Conservation (phyloP, 1,140 invertebrate genomes). For the Drosophila nigrodunni region DNA sequence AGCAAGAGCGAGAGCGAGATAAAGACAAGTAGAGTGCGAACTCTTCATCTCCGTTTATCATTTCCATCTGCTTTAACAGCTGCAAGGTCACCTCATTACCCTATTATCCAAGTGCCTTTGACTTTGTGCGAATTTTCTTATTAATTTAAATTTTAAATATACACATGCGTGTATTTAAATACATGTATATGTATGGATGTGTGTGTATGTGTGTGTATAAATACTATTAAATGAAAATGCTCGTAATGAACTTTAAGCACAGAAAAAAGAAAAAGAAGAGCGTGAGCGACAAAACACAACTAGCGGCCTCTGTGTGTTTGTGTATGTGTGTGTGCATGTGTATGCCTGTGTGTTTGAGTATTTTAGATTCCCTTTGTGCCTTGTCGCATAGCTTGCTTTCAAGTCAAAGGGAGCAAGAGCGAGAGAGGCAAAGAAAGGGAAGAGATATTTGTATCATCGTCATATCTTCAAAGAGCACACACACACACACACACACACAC, state of each 20-base stretch:
- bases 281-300: background rate
- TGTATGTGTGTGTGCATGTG: slow-evolving; percentile 8
- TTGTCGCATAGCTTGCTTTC: slow-evolving; percentile 19
- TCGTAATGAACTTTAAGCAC: too few species aligned
- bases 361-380: slow-evolving; percentile 18
- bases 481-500: slow-evolving; percentile 15
- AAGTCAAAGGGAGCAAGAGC: background rate
- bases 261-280: too few species aligned
- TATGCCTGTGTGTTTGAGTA: slow-evolving; percentile 3
- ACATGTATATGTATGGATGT: background rate
- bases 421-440: background rate
- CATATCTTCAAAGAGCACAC: slow-evolving; percentile 39
- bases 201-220: slow-evolving; percentile 5
- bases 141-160: slow-evolving; percentile 2
- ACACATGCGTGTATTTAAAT: too few species aligned
- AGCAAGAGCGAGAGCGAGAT: background rate
- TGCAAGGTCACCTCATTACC: slow-evolving; percentile 7
- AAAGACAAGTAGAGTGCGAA: background rate
- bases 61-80: background rate
- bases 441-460: slow-evolving; percentile 14
- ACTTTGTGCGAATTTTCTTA: background rate
- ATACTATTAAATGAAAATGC: too few species aligned
- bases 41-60: too few species aligned
- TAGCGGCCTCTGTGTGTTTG: background rate
- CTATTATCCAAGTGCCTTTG: slow-evolving; percentile 1